Percentiles rank a stretch among this genome's conserved stretches.
These are phyloP conservation scores for Philereme transversata DNA, from an alignment of 2,888 invertebrate species.

Conservation along the genomic window DNA sequence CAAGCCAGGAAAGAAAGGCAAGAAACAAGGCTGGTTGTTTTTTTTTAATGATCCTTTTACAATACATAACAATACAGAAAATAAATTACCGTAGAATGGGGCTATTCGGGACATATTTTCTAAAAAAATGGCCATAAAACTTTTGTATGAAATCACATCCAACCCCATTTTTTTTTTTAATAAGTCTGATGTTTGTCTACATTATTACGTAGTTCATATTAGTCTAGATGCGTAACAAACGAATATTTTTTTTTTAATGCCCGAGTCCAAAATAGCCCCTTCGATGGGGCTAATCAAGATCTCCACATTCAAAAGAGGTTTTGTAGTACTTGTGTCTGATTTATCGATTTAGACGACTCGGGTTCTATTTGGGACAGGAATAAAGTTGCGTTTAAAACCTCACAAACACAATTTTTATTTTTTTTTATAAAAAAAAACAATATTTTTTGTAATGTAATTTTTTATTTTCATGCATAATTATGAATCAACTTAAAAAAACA, in stretches of 20 bases:
- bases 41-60: too few species aligned
- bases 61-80: too few species aligned
- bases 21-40: too few species aligned
- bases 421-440: conserved; percentile 1
- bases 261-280: conserved; percentile 11
- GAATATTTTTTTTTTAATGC: conserved; percentile 10
- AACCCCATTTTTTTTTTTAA: conserved; percentile 1
- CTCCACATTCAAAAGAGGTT: conserved; percentile 11
- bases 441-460: conserved; percentile 11
- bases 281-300: conserved; percentile 17
- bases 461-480: conserved; percentile 9
- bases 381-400: conserved; percentile 16
- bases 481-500: conserved; percentile 17
- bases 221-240: conserved; percentile 15
- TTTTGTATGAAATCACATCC: neutral
- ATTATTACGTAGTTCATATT: conserved; percentile 15
- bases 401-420: conserved; percentile 7
- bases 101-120: conserved; percentile 3
- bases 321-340: conserved; percentile 16
- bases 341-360: conserved; percentile 19
- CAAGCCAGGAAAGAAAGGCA: too few species aligned
- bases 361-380: conserved; percentile 18
- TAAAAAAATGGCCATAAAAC: conserved; percentile 3
- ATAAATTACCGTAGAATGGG: conserved; percentile 6
- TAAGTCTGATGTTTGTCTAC: conserved; percentile 13